phyloP scores from a whole-genome alignment of 2,888 invertebrate genomes.

The Parascotia fuliginaria region DNA sequence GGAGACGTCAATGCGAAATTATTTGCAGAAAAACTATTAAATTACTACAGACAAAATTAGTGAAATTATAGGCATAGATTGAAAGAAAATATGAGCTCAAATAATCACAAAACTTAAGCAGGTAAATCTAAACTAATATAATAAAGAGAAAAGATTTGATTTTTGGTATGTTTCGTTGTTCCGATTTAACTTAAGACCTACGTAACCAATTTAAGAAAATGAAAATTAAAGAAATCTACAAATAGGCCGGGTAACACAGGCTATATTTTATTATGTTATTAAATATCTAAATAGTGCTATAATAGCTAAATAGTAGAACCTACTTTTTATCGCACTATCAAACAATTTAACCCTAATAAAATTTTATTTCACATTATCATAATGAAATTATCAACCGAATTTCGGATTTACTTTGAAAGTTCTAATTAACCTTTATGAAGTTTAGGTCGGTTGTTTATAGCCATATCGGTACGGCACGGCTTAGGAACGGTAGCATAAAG shows the following conservation, averaged over 20 bases:
- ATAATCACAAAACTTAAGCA: no score
- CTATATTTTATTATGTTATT: neutral
- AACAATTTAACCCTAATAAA: conserved; percentile 8
- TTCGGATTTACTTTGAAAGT: conserved; percentile 26
- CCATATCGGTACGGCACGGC: conserved; percentile 27
- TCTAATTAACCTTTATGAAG: conserved; percentile 31
- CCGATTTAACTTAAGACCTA: no score
- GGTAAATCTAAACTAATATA: no score
- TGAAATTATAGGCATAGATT: no score
- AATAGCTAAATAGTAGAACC: neutral
- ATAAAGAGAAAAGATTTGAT: no score
- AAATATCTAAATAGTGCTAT: conserved; percentile 5
- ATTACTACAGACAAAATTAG: no score
- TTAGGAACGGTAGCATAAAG: conserved; percentile 38
- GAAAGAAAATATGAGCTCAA: no score
- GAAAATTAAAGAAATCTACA: conserved; percentile 2
- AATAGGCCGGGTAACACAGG: no score
- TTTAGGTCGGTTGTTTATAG: conserved; percentile 21
- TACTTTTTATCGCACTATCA: conserved; percentile 1
- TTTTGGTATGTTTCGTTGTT: no score
- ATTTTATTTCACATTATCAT: conserved; percentile 6
- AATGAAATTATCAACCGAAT: conserved; percentile 20
- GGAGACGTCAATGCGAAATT: conserved; percentile 6
- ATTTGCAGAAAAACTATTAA: conserved; percentile 13
- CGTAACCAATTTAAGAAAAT: no score